These are phyloP conservation scores for Malurus melanocephalus DNA, from an alignment of 2,113 vertebrate species.

Conservation along the genomic window DNA sequence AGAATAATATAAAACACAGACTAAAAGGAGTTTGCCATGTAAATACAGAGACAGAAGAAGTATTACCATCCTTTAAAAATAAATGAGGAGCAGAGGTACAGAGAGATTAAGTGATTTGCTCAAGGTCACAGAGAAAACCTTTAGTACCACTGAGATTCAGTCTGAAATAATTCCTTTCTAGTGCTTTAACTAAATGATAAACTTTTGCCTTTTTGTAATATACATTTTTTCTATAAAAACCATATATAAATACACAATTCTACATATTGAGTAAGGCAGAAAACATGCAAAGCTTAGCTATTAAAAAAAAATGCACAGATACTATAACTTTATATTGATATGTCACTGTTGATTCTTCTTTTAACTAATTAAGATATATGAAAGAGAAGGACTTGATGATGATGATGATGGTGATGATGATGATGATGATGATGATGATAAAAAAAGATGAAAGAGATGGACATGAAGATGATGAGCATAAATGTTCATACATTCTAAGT, in stretches of 20 bases:
- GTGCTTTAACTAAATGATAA: background rate
- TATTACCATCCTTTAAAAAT: slow-evolving; percentile 15
- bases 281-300: background rate
- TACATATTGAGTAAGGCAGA: background rate
- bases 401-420: background rate
- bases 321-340: background rate
- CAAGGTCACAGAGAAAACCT: slow-evolving; percentile 33
- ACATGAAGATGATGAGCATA: background rate
- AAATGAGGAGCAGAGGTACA: background rate
- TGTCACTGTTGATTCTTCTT: background rate
- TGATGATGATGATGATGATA: background rate
- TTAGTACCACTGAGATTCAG: background rate
- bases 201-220: background rate
- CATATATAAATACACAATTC: background rate
- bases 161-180: background rate
- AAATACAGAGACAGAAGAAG: slow-evolving; percentile 5
- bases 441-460: background rate
- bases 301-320: background rate
- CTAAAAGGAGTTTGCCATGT: background rate
- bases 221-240: background rate
- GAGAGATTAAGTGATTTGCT: slow-evolving; percentile 16
- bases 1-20: background rate
- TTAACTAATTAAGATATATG: background rate
- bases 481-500: background rate
- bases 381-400: background rate